Percentiles rank a stretch among this genome's conserved stretches.
These are phyloP conservation scores for Podabrus alpinus DNA, from an alignment of 2,888 invertebrate genomes.

Conservation along the genomic window DNA sequence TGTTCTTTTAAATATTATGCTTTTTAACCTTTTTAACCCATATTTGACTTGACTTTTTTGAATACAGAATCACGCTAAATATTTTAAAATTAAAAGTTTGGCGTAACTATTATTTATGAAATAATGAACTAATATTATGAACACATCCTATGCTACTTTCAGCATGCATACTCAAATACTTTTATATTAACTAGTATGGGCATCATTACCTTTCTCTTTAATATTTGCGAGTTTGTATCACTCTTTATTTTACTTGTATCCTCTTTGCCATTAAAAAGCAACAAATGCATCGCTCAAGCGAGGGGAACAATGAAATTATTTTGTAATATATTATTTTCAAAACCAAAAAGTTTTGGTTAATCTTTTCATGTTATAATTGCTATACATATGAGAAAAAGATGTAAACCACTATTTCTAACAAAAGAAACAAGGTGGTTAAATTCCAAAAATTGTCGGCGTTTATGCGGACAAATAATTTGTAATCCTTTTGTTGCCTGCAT, in stretches of 20 bases:
- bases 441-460: constrained; percentile 4
- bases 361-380: neutral
- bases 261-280: too few species aligned
- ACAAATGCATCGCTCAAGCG: too few species aligned
- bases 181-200: constrained; percentile 20
- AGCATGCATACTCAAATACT: constrained; percentile 20
- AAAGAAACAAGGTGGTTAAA: neutral
- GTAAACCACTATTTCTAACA: neutral
- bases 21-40: too few species aligned
- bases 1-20: too few species aligned
- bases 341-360: too few species aligned
- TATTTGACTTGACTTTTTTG: too few species aligned
- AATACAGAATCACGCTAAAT: neutral
- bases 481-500: constrained; percentile 21
- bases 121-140: neutral
- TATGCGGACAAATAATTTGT: constrained; percentile 13
- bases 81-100: neutral
- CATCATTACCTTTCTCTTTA: constrained; percentile 26
- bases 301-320: too few species aligned
- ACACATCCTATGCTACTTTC: constrained; percentile 13
- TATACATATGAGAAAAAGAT: neutral
- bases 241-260: neutral
- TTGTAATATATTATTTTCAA: too few species aligned
- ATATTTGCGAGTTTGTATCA: constrained; percentile 13
- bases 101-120: constrained; percentile 9